phyloP scores from a whole-genome alignment of 2,113 vertebrate species.

The Halichoerus grypus region DNA sequence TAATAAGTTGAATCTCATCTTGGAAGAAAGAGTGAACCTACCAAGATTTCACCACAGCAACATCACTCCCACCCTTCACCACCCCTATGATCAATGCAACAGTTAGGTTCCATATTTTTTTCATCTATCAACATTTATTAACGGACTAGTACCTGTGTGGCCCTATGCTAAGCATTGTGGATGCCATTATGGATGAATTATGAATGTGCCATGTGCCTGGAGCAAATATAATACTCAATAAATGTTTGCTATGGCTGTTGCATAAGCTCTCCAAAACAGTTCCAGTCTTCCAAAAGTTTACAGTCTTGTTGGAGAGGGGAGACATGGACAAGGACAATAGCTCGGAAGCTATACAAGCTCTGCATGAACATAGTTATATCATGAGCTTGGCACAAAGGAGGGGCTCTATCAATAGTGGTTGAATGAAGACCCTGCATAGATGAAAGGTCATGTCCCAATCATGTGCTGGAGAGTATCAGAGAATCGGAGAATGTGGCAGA shows the following conservation, averaged over 20 bases:
- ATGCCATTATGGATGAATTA: neutral
- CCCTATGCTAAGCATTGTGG: neutral
- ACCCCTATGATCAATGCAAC: neutral
- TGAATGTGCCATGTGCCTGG: neutral
- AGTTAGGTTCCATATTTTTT: neutral
- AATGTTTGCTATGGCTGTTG: neutral
- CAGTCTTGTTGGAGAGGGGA: neutral
- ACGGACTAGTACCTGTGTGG: neutral
- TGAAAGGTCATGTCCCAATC: neutral
- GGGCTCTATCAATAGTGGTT: neutral
- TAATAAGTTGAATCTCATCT: neutral
- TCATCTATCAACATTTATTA: neutral
- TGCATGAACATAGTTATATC: rapidly evolving
- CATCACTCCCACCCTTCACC: neutral
- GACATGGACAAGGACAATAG: neutral
- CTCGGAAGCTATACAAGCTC: neutral
- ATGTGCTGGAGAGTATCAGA: neutral
- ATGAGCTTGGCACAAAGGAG: neutral
- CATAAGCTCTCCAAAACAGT: neutral
- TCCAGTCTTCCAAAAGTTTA: neutral
- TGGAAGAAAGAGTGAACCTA: neutral
- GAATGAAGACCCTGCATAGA: neutral
- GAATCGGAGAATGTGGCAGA: neutral
- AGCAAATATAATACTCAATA: neutral
- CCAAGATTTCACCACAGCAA: neutral